Base-by-base conservation (phyloP, 2,888 invertebrate genomes). In the Dexiosoma caninum region DNA sequence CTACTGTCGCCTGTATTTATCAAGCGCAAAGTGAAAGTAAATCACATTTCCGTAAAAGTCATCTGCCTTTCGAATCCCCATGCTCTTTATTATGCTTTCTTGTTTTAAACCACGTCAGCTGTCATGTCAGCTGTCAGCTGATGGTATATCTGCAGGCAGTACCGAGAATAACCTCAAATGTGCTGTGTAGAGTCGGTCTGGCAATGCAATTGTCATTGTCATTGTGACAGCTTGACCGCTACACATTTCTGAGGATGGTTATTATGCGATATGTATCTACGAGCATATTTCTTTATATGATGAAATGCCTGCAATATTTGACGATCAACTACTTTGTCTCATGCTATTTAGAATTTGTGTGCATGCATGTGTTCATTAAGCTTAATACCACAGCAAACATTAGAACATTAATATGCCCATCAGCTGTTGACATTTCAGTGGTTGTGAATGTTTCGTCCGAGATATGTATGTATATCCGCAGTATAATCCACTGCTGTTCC, bases 51-150 rank as follows among this genome's bases (percentile, higher is more conserved):
- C 12, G 62, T 55, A 46, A n/a, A 46, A 40, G 57, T 27, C 66
- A 59, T 59, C 59, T 62, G 42, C 40, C 30, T 59, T 46, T 14
- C 5, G 46, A 19, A 37, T n/a, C 19, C 12, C 57, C 70, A 35
- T 27, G n/a, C 23, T 46, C 59, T 30, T 55, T 12, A 32, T 6
- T 9, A 51, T 16, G 19, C 30, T 32, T 32, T 32, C 19, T 32
- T 14, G n/a, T 44, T 55, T 10, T 44, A 40, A 66, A 60, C 42
- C 67, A 55, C 51, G 51, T 49, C 67, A 71, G 67, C 66, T 81
- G 81, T 76, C 81, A 81, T 60, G 70, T 69, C 27, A 27, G n/a
- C n/a, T n/a, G n/a, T n/a, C 49, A 19, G 79, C 44, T 74, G 74
- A 49, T 60, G 59, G 66, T 70, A 60, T 60, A 64, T 66, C 53